A percentile compares a stretch with the other conserved stretches of the same genome.
Evolutionary conservation across 1,140 invertebrate genomes (phyloP).

Genomic region (Drosophila kepulauana): DNA sequence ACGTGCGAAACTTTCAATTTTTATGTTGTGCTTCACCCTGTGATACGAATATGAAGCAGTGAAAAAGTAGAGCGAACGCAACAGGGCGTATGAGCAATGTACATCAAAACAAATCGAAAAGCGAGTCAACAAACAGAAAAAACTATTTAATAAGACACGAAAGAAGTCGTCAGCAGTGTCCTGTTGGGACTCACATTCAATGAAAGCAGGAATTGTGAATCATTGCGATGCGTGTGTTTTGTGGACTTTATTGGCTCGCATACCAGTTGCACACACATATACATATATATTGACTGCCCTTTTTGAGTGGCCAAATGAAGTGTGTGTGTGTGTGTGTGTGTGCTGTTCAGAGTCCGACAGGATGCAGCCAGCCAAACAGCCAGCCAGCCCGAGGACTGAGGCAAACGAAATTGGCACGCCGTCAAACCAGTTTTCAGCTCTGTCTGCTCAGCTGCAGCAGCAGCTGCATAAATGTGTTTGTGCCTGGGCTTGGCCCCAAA

Average conservation of each 20-base stretch:
- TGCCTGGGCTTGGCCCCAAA: conserved; percentile 6
- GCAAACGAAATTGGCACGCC: conserved; percentile 1
- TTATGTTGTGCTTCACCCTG: not conserved
- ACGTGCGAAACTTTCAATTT: conserved; percentile 62
- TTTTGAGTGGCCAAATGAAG: conserved; percentile 24
- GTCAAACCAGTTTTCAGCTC: conserved; percentile 9
- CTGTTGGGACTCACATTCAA: not conserved
- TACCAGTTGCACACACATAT: conserved; percentile 15
- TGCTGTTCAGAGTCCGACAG: not conserved
- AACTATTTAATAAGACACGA: not conserved
- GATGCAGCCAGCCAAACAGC: conserved; percentile 2
- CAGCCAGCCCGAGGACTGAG: conserved; percentile 13
- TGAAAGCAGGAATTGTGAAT: not conserved
- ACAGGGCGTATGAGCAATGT: conserved; percentile 44
- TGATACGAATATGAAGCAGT: conserved; percentile 12
- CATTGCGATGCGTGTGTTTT: not conserved
- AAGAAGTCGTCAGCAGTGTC: not conserved
- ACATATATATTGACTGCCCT: conserved; percentile 8
- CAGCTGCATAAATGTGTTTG: conserved; percentile 31
- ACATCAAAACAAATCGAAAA: conserved; percentile 3
- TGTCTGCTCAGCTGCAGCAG: conserved; percentile 8
- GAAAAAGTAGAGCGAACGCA: conserved; percentile 3
- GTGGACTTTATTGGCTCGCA: conserved; percentile 9
- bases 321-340: not conserved
- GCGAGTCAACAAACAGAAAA: not conserved